Percentiles rank a stretch among this genome's conserved stretches.
Evolutionary conservation across 2,888 invertebrate species (phyloP).

Genomic region (Dinocampus coccinellae): DNA sequence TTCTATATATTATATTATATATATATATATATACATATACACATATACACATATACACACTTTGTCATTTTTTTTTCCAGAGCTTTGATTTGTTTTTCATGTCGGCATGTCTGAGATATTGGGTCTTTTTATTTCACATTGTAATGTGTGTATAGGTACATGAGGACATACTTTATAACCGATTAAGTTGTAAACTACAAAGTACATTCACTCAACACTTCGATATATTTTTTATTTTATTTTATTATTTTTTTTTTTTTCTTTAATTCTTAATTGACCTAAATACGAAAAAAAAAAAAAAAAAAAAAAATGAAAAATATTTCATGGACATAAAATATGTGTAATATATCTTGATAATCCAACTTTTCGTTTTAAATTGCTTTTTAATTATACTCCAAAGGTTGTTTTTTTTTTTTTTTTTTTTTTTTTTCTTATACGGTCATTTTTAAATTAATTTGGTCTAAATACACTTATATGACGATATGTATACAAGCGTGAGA

Average conservation of each 20-base stretch:
- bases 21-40: background rate
- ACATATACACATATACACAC: background rate
- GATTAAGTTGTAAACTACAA: background rate
- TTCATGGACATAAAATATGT: background rate
- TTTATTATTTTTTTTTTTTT: background rate
- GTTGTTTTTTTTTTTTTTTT: background rate
- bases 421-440: background rate
- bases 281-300: background rate
- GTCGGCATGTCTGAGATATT: slow-evolving; percentile 16
- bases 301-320: background rate
- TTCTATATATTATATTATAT: slow-evolving; percentile 13
- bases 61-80: slow-evolving; percentile 17
- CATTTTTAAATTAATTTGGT: background rate
- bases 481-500: background rate
- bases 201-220: background rate
- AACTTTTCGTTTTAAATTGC: slow-evolving; percentile 6
- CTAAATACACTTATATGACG: background rate
- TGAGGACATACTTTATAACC: background rate
- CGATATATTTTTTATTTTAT: background rate
- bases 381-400: slow-evolving; percentile 23
- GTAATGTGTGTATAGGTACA: background rate
- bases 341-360: background rate
- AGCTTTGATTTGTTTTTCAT: slow-evolving; percentile 8
- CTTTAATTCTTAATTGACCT: slow-evolving; percentile 21
- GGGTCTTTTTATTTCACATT: background rate